Base-by-base conservation (phyloP, 2,797 vertebrate genomes). In the Peromyscus attwateri region DNA sequence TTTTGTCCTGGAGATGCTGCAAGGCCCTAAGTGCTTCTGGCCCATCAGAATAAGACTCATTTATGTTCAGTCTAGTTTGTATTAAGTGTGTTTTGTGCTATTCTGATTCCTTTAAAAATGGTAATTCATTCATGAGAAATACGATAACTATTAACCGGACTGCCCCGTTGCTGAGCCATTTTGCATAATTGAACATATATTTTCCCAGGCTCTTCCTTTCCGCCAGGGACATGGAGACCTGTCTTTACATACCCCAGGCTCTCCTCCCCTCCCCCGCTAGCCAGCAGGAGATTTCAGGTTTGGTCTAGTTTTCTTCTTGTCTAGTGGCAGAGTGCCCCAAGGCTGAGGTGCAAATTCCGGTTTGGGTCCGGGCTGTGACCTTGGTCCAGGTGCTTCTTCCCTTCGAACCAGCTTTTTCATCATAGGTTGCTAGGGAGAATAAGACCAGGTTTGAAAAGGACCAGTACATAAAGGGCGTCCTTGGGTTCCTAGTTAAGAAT, bases 51-150 rank as follows among this genome's bases (percentile, higher is more conserved):
- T 94, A 91, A 97, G 97, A 79, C 92, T 96, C 96, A 89, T 97
- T 98, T 97, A 87, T 95, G 97, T 96, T 97, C 95, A 91, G 94
- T 73, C 77, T 95, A 94, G 97, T 98, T 97, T 96, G 52, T 97
- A 94, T 91, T 96, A 95, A 97, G 89, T 97, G 90, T 97, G 94
- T 98, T 97, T 97, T 96, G 96, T 97, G 93, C 97, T 96, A 92
- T 97, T 95, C 95, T 94, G 87, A 95, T 96, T 97, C 95, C 92
- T 96, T 97, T 97, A 97, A 98, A 97, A 98, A 97, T 97, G 97
- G 96, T 97, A 98, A 96, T 97, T 97, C 97, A 97, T 96, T 97
- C 97, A 95, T 98, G 96, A 97, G 96, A 97, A 97, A 96, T 97
- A 96, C 29, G 64, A 94, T 97, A 96, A 97, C 97, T 98, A 84